Percentiles rank a stretch among this genome's conserved stretches.
Conservation (phyloP, 2,113 vertebrate genomes). For the Myanophis thanlyinensis region DNA sequence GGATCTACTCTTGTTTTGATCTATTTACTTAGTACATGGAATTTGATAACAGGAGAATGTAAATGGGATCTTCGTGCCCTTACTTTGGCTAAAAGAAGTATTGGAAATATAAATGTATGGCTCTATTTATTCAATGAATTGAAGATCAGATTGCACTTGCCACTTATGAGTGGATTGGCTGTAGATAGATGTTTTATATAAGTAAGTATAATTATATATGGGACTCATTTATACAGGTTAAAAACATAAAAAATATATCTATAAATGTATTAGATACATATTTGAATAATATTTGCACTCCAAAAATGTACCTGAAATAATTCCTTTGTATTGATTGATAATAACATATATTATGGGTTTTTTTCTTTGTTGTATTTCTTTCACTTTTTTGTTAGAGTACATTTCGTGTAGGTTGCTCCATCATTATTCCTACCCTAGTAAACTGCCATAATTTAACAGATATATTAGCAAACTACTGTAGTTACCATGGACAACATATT, state of each 20-base stretch:
- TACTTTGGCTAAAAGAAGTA: neutral
- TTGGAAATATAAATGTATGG: neutral
- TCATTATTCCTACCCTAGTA: neutral
- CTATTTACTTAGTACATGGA: neutral
- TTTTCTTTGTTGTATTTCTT: neutral
- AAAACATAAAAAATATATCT: neutral
- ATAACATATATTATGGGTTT: neutral
- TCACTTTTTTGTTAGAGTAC: neutral
- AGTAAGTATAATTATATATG: neutral
- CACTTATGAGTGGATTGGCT: neutral
- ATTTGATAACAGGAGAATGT: neutral
- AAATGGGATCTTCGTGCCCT: neutral
- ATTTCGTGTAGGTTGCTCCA: neutral
- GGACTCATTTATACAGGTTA: neutral
- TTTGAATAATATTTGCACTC: neutral
- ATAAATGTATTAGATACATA: neutral
- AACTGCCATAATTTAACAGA: neutral
- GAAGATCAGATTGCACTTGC: neutral
- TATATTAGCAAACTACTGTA: neutral
- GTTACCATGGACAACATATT: neutral
- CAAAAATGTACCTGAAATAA: neutral
- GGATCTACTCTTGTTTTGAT: neutral
- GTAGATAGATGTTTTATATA: neutral
- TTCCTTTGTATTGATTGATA: neutral
- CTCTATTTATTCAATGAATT: neutral